Base-by-base conservation (phyloP, 2,888 invertebrate genomes). In the Oxyteleia sp. region DNA sequence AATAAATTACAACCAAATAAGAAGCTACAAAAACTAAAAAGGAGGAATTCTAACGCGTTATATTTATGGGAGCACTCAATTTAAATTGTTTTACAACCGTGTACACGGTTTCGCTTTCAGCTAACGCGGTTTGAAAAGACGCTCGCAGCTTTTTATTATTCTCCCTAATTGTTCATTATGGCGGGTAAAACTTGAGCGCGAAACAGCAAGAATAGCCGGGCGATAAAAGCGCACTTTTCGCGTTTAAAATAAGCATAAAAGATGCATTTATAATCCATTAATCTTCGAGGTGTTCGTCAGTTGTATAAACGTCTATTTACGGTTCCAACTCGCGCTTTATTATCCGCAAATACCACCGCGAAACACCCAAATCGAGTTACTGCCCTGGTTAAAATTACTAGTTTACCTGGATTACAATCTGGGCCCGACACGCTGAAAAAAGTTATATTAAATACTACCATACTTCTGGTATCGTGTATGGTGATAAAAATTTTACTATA, bases 121-220 rank as follows among this genome's bases (percentile, higher is more conserved):
- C 16, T 29, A n/a, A 47, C 35, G 61, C 23, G 47, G 53, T 71
- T 63, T 63, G 57, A 68, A 81, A n/a, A 82, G 76, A 64, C 63
- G 64, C 69, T 63, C 26, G 45, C 69, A 49, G 64, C 66, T 66
- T 82, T 71, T 76, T 82, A 71, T 75, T 82, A 71, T 71, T 63
- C 64, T 71, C 53, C 55, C 64, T 82, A 75, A 82, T 82, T 76
- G 82, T 82, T 82, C 82, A 82, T 82, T 71, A 82, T 47, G 69
- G 57, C 41, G 57, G 35, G 69, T 63, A 49, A 69, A 81, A 81
- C 69, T 81, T 75, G 63, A 81, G 63, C 45, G 47, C 47, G 59
- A 35, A 75, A 71, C 69, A 45, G 49, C 61, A 18, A 64, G 49
- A 75, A 81, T 49, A 57, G 69, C 57, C 16, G 10, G n/a, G 18